phyloP scores from a whole-genome alignment of 2,797 vertebrate genomes.

The Peromyscus aztecus region DNA sequence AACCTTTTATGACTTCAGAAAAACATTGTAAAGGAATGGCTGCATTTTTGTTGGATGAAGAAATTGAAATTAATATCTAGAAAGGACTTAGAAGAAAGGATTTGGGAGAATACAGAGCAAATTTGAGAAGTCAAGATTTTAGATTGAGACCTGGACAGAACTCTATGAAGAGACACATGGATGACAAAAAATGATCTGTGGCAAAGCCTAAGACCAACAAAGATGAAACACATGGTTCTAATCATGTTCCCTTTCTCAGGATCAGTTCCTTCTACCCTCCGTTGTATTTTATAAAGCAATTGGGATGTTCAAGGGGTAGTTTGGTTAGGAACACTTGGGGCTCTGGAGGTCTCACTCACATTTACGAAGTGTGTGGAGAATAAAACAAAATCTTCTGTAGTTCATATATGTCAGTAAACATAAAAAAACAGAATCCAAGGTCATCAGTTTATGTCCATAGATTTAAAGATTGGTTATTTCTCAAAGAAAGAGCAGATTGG shows the following conservation, averaged over 20 bases:
- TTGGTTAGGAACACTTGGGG: background rate
- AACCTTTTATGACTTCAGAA: background rate
- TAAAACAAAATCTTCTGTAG: background rate
- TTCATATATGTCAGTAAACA: background rate
- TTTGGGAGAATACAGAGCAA: background rate
- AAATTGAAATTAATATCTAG: conserved; percentile 18
- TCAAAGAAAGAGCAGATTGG: background rate
- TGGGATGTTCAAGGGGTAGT: background rate
- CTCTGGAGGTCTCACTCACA: background rate
- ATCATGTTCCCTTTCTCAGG: background rate
- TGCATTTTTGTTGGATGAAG: background rate
- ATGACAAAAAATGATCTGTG: background rate
- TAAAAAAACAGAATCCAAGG: background rate
- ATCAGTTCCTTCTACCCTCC: background rate
- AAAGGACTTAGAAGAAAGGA: background rate
- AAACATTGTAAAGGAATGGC: background rate
- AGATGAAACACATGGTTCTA: background rate
- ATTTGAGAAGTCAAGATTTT: background rate
- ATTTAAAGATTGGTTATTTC: conserved; percentile 15
- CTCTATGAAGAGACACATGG: background rate
- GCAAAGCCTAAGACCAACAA: background rate
- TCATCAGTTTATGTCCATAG: background rate
- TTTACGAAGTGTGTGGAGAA: background rate
- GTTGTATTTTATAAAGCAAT: background rate
- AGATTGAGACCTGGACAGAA: background rate